Conservation (phyloP, 2,888 invertebrate species). For the Crocallis elinguaria region DNA sequence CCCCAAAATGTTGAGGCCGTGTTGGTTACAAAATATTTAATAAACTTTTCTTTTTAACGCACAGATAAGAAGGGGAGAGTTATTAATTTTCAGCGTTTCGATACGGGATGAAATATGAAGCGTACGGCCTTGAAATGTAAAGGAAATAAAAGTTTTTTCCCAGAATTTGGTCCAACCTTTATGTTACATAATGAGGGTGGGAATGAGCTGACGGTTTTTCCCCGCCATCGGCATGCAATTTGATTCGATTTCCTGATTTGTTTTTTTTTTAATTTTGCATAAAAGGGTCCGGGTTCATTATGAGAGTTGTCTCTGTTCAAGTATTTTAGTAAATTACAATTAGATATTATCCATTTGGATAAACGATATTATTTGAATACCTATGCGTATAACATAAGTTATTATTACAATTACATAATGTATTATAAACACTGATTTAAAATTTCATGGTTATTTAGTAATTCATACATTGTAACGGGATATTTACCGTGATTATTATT, state of each 20-base stretch:
- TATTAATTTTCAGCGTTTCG: slow-evolving; percentile 34
- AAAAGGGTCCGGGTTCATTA: slow-evolving; percentile 7
- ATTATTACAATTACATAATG: no score
- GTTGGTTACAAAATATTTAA: slow-evolving; percentile 36
- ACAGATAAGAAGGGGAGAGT: slow-evolving; percentile 29
- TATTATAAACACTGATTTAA: no score
- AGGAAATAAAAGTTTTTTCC: slow-evolving; percentile 46
- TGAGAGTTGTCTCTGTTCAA: slow-evolving; percentile 1
- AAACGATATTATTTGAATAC: no score
- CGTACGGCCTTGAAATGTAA: slow-evolving; percentile 46
- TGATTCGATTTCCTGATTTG: slow-evolving; percentile 20
- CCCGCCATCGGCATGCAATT: slow-evolving; percentile 22
- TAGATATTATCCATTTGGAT: no score
- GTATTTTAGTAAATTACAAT: no score
- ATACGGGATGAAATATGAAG: slow-evolving; percentile 42
- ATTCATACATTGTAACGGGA: no score
- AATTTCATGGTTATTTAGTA: no score
- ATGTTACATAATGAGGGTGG: slow-evolving; percentile 48
- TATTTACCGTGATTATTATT: no score
- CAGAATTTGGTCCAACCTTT: slow-evolving; percentile 44
- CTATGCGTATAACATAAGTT: no score
- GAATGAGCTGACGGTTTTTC: slow-evolving; percentile 29
- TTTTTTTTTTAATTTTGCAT: slow-evolving; percentile 15
- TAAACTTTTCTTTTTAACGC: slow-evolving; percentile 34
- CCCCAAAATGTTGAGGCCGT: slow-evolving; percentile 27